Conservation (phyloP, 2,797 vertebrate species). For the Sebastes iracundus region DNA sequence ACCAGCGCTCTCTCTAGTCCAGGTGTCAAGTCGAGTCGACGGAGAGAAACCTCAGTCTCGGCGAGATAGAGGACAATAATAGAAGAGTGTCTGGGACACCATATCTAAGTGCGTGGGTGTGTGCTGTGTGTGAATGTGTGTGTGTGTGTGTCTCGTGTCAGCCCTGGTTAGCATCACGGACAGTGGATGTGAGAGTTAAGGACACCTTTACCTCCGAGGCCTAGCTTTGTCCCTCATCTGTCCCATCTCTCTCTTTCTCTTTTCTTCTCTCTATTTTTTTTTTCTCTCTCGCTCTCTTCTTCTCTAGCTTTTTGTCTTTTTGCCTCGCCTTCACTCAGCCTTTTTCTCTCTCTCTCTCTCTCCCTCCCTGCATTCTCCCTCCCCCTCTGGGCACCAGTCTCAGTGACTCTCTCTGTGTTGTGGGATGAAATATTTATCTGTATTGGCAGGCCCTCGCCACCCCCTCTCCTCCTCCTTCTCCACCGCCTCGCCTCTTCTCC, state of each 20-base stretch:
- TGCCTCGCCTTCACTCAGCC: not conserved
- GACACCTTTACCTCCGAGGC: slow-evolving; percentile 82
- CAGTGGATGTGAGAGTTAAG: slow-evolving; percentile 69
- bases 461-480: slow-evolving; percentile 15
- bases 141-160: slow-evolving; percentile 56
- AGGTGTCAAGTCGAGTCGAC: slow-evolving; percentile 40
- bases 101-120: slow-evolving; percentile 45
- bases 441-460: slow-evolving; percentile 74
- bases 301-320: not conserved
- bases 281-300: not conserved
- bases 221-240: slow-evolving; percentile 66
- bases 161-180: slow-evolving; percentile 63
- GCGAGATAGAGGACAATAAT: slow-evolving; percentile 42
- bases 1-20: slow-evolving; percentile 32
- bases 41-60: slow-evolving; percentile 29
- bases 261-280: not conserved
- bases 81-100: slow-evolving; percentile 53
- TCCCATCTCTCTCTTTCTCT: slow-evolving; percentile 17
- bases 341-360: not conserved
- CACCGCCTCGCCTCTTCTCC: slow-evolving; percentile 34
- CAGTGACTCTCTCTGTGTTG: slow-evolving; percentile 66
- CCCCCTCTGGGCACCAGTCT: slow-evolving; percentile 67
- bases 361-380: slow-evolving; percentile 13
- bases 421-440: slow-evolving; percentile 79
- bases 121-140: slow-evolving; percentile 3